Evolutionary conservation across 2,797 vertebrate species (phyloP), one percentile per base, ranked within the genome.

Genomic region (Urophycis tenuis): DNA sequence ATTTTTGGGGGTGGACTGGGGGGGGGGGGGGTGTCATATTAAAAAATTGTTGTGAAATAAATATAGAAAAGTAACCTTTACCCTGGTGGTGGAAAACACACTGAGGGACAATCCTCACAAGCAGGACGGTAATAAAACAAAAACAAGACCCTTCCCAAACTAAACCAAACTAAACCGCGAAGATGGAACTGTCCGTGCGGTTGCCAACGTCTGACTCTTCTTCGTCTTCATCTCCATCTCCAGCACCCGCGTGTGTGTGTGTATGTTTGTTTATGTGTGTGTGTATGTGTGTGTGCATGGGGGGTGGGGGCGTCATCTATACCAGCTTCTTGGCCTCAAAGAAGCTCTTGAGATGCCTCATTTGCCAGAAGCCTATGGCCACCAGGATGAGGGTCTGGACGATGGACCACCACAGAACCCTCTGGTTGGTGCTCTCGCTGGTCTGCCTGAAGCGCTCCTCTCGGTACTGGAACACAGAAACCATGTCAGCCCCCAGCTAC

Each of bases 291-390:
- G 39, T 53, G 45, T 2, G 41, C 74, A 80, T 15, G 72, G 73
- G 67, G 67, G 77, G 53, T 6, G 6, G 53, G n/a, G n/a, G 53
- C 1, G 53, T 4, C 9, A 1, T 67, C 89, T 95, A 97, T 83
- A 97, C 95, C 84, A 97, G 93, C 87, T 97, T 97, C 92, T 97
- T 97, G 81, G 96, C 96, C 90, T 97, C 96, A 36, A 97, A 97
- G 91, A 97, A 97, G 88, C 95, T 95, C 93, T 97, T 97, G 71
- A 97, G 95, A 82, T 97, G 96, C 81, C 94, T 94, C 95, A 97
- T 97, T 87, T 97, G 96, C 95, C 96, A 97, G 87, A 96, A 94
- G 9, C 96, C 96, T 14, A 96, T 96, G 87, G 94, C 93, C 79
- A 97, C 95, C 10, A 97, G 93, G 85, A 97, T 97, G 76, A 97